Evolutionary conservation across 1,140 invertebrate genomes (phyloP), one percentile per base, ranked within the genome.

Genomic region (Drosophila kohkoa): DNA sequence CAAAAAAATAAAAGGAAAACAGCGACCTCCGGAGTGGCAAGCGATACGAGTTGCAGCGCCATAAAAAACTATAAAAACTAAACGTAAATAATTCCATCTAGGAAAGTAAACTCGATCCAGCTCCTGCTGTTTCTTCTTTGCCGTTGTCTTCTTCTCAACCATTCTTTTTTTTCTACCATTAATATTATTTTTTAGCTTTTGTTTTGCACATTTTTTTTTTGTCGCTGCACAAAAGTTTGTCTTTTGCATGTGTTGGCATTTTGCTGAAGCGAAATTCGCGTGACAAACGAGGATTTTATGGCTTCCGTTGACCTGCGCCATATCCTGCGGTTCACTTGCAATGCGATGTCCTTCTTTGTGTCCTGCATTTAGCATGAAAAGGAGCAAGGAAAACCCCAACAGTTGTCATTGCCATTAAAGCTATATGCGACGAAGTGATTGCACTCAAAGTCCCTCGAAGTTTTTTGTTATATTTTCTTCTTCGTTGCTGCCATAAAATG

Each of bases 231-330:
- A 75, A 85, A 88, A 88, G 80, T 88, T 88, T 88, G 85, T 89
- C 85, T 88, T 88, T 88, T 88, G 85, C 85, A 88, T 88, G 85
- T 88, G 85, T 81, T 88, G 85, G 85, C 85, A 89, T 88, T 82
- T 86, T 90, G 75, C 83, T 77, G 77, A 58, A 51, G 54, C 76
- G 80, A 78, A 91, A 87, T 90, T 91, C 90, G 90, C 90, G 90
- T 91, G 90, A 91, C 90, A 91, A 91, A 91, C 90, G 90, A 91
- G 90, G 78, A 90, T 91, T 91, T 91, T 91, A 91, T 91, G 90
- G 89, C 89, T 91, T 91, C 90, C 89, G 90, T 91, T 91, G 90
- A 91, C 90, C 90, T 91, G 90, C 75, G 85, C 85, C 82, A 89
- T 90, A 90, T 90, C 88, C 88, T 90, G 87, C 79, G 83, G 83